Percentiles rank a stretch among this genome's conserved stretches.
Conservation (phyloP, 2,888 invertebrate genomes). For the Molanna angustata region DNA sequence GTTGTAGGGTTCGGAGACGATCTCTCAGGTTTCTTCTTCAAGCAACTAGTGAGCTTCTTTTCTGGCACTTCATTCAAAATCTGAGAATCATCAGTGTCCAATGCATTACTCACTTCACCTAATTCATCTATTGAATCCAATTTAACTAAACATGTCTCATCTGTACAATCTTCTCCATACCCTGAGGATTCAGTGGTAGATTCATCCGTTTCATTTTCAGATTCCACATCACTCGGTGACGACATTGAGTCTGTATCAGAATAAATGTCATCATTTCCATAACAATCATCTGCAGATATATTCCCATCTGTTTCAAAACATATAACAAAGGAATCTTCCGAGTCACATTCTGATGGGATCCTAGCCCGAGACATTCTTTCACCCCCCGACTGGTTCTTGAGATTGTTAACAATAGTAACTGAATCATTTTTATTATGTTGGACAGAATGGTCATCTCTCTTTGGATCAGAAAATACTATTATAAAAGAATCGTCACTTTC, state of each 20-base stretch:
- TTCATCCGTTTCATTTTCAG: constrained; percentile 4
- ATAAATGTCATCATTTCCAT: constrained; percentile 35
- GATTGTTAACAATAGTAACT: neutral
- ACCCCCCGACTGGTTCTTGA: neutral
- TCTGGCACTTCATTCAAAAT: constrained; percentile 2
- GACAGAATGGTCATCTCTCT: constrained; percentile 1
- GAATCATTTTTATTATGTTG: neutral
- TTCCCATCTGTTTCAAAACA: constrained; percentile 47
- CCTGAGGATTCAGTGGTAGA: constrained; percentile 35
- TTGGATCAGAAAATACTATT: constrained; percentile 17
- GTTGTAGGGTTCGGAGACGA: constrained; percentile 13
- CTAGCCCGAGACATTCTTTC: neutral
- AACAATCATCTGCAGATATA: constrained; percentile 47
- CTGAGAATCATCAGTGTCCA: constrained; percentile 1
- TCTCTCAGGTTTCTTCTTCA: constrained; percentile 18
- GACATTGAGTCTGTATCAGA: constrained; percentile 35
- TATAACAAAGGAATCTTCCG: constrained; percentile 58
- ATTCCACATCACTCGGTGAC: constrained; percentile 34
- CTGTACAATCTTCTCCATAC: constrained; percentile 33
- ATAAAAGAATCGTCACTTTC: constrained; percentile 22
- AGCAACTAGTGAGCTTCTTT: constrained; percentile 11
- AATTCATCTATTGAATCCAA: too few relatives aligned
- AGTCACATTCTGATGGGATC: constrained; percentile 54
- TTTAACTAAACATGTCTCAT: neutral
- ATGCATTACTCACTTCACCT: neutral